phyloP scores from a whole-genome alignment of 2,888 invertebrate species.

The Cyclophora albipunctata region DNA sequence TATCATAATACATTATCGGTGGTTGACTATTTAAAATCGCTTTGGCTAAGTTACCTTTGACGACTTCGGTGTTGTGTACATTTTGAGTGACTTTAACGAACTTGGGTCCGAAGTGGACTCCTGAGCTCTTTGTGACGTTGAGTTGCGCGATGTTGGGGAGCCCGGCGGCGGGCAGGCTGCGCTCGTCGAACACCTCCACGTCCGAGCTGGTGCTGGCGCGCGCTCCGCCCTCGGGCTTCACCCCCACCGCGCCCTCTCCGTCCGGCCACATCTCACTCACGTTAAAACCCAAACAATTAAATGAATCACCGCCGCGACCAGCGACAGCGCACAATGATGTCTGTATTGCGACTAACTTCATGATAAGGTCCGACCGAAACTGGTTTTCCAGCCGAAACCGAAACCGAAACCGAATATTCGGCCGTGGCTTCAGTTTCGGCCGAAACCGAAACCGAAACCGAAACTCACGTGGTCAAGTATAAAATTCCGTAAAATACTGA shows the following conservation, averaged over 20 bases:
- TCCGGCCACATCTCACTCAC: constrained; percentile 36
- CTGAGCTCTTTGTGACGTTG: constrained; percentile 47
- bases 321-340: constrained; percentile 33
- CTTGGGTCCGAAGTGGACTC: constrained; percentile 57
- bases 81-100: constrained; percentile 56
- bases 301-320: constrained; percentile 21
- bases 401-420: no score
- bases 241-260: constrained; percentile 21
- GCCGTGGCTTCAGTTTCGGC: no score
- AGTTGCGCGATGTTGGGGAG: constrained; percentile 38
- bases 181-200: constrained; percentile 38
- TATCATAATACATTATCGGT: not conserved
- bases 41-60: constrained; percentile 48
- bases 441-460: no score
- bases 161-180: constrained; percentile 22
- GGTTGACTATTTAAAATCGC: not conserved
- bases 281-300: constrained; percentile 20
- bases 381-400: no score
- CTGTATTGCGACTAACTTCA: constrained; percentile 36
- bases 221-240: constrained; percentile 21
- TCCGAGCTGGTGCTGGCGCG: constrained; percentile 33
- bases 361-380: no score
- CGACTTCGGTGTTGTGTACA: constrained; percentile 53
- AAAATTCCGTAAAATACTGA: no score
- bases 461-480: no score